Percentiles rank a stretch among this genome's conserved stretches.
Evolutionary conservation across 2,888 invertebrate genomes (phyloP).

Genomic region (Cyclophora punctaria): DNA sequence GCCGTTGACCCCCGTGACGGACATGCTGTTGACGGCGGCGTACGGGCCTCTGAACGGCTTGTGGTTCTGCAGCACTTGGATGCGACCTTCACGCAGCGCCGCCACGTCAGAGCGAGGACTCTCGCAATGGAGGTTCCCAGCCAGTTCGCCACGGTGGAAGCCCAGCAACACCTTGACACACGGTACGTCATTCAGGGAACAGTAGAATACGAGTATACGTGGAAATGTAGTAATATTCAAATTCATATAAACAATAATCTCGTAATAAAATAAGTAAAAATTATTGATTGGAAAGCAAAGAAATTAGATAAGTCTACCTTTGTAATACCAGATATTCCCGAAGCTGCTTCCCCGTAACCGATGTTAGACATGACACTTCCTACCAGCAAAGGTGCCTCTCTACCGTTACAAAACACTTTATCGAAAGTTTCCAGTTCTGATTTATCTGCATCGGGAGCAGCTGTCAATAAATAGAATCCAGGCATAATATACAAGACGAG

Average conservation of each 20-base stretch:
- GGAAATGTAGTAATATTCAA: too few relatives aligned
- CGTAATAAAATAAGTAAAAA: too few relatives aligned
- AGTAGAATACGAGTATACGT: too few relatives aligned
- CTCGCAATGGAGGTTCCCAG: slow-evolving; percentile 81
- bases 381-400: slow-evolving; percentile 74
- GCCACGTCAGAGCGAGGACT: slow-evolving; percentile 65
- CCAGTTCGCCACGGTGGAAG: slow-evolving; percentile 78
- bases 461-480: slow-evolving; percentile 12
- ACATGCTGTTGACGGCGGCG: slow-evolving; percentile 40
- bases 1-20: slow-evolving; percentile 39
- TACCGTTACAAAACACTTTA: slow-evolving; percentile 67
- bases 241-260: too few relatives aligned
- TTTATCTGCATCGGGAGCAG: slow-evolving; percentile 75
- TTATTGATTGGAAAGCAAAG: too few relatives aligned
- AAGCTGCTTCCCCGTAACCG: slow-evolving; percentile 44
- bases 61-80: slow-evolving; percentile 75
- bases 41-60: slow-evolving; percentile 70
- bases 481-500: too few relatives aligned
- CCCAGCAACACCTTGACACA: slow-evolving; percentile 61
- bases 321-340: slow-evolving; percentile 70
- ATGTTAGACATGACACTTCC: slow-evolving; percentile 55
- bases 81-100: slow-evolving; percentile 62
- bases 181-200: too few relatives aligned
- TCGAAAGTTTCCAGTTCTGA: slow-evolving; percentile 77
- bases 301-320: slow-evolving; percentile 48